Base-by-base conservation (phyloP, 2,797 vertebrate genomes). In the Champsocephalus esox region DNA sequence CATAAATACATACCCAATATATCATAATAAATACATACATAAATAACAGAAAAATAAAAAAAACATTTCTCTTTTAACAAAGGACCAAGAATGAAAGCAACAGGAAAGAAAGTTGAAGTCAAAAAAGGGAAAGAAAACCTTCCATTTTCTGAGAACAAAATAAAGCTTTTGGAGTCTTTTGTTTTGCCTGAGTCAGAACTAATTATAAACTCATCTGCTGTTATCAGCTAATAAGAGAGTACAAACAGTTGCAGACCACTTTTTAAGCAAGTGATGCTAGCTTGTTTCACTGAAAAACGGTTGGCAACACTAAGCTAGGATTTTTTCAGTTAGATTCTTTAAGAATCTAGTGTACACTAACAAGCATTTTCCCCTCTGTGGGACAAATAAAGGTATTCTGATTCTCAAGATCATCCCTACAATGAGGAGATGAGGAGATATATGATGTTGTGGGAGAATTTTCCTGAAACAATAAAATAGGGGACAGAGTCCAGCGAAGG, bases 401-500 rank as follows among this genome's bases (percentile, higher is more conserved):
- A 28, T 28, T 28, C 28, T 38, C 34, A 38, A 38, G 34, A 38
- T 38, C 34, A 38, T 7, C 34, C 34, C 34, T 38, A 60, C 48
- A 57, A 66, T 19, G 46, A 72, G 12, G 28, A 32, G 48, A 82
- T 58, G 21, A 38, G 1, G 34, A 38, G 34, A 2, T 60, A 75
- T 71, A 71, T 71, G 16, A 46, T 75, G 76, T 59, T 48, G 55
- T 63, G 81, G 50, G 44, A 67, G 65, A 69, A 59, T 48, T 66
- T 79, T 78, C 67, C 86, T 81, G 88, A 87, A 89, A 85, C 73
- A 75, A 91, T 84, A 67, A 62, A 77, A 70, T 49, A 12, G 79
- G 69, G 63, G 76, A 55, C 59, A 82, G 56, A 80, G 80, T 85
- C 77, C 59, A 82, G 56, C 78, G 81, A 84, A 76, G 3, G 9